phyloP scores from a whole-genome alignment of 2,113 vertebrate genomes.

The Grammomys surdaster region DNA sequence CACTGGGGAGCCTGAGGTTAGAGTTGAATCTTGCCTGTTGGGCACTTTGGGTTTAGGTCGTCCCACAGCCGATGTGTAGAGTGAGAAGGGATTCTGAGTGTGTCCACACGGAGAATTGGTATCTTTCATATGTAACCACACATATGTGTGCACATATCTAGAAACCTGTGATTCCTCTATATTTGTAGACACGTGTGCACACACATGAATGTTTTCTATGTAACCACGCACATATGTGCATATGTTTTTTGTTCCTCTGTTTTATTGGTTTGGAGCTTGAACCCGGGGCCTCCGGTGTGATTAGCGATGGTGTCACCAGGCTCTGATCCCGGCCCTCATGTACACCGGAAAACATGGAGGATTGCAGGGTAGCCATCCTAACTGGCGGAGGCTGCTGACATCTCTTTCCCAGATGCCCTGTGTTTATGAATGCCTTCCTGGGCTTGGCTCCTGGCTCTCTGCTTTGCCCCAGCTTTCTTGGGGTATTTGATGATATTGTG shows the following conservation, averaged over 20 bases:
- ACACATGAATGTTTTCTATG: not conserved
- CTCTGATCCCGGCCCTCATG: not conserved
- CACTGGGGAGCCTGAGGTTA: no score
- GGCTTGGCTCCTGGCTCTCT: not conserved
- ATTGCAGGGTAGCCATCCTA: not conserved
- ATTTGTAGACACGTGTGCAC: not conserved
- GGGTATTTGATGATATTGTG: not conserved
- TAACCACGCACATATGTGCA: no score
- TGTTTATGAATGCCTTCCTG: not conserved
- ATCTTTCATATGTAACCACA: not conserved
- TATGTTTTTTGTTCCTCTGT: not conserved
- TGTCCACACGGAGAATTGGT: not conserved
- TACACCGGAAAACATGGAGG: not conserved
- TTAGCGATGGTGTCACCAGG: not conserved
- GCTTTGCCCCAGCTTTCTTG: not conserved
- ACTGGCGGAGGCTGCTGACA: not conserved
- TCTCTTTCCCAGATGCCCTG: not conserved
- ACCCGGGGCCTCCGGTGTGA: not conserved
- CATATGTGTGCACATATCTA: not conserved
- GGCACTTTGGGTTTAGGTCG: fast-evolving
- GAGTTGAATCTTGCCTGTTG: no score
- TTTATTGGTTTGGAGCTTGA: not conserved
- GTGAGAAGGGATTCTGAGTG: not conserved
- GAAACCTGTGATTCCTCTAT: not conserved
- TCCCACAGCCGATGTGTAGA: not conserved